Conservation (phyloP, 2,888 invertebrate species). For the Diarsia brunnea region DNA sequence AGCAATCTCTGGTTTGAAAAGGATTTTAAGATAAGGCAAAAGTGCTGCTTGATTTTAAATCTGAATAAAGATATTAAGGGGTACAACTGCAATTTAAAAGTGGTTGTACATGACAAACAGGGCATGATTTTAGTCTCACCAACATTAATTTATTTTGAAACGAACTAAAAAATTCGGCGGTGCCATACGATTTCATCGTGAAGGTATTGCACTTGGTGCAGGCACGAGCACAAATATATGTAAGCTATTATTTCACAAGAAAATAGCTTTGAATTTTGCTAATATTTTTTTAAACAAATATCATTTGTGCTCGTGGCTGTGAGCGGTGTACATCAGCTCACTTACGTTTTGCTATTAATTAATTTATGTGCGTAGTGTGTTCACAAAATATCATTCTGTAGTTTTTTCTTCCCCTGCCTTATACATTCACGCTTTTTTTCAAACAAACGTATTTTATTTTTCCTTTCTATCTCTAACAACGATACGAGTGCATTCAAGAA, state of each 20-base stretch:
- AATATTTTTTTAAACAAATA: too few relatives aligned
- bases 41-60: background rate
- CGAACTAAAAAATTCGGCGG: too few relatives aligned
- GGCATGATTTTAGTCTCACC: background rate
- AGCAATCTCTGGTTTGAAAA: conserved; percentile 20
- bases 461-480: background rate
- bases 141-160: background rate
- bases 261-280: too few relatives aligned
- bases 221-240: too few relatives aligned
- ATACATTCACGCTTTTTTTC: background rate
- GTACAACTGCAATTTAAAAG: background rate
- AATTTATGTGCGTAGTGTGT: background rate
- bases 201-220: too few relatives aligned
- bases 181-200: too few relatives aligned
- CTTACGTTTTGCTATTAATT: background rate
- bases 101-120: background rate
- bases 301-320: too few relatives aligned
- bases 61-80: background rate
- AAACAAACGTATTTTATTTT: background rate
- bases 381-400: background rate
- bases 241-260: too few relatives aligned
- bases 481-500: conserved; percentile 26
- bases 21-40: background rate
- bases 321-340: too few relatives aligned
- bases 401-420: background rate